These are phyloP conservation scores for Teleiodes luculella DNA, from an alignment of 2,888 invertebrate species.

Conservation along the genomic window DNA sequence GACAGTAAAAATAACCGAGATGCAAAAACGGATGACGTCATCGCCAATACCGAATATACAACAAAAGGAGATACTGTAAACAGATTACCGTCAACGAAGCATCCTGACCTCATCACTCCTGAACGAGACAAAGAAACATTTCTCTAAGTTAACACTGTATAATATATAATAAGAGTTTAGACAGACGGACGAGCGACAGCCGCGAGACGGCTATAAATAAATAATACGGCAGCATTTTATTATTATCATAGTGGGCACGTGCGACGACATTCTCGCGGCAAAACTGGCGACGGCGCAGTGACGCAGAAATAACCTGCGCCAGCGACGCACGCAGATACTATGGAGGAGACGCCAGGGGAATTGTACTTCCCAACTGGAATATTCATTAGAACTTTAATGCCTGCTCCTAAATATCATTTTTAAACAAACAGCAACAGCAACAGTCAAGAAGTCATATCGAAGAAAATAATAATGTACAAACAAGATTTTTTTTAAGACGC, in stretches of 20 bases:
- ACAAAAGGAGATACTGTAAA: not conserved
- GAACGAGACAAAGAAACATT: constrained; percentile 51
- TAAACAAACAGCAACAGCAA: too few relatives aligned
- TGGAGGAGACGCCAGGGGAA: not conserved
- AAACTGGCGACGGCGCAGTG: constrained; percentile 46
- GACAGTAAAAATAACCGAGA: not conserved
- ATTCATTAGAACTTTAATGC: not conserved
- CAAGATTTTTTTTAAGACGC: too few relatives aligned
- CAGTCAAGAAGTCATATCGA: too few relatives aligned
- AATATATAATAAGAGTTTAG: constrained; percentile 56
- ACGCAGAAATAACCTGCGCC: constrained; percentile 48
- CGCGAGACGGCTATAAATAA: constrained; percentile 77
- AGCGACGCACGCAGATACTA: constrained; percentile 11
- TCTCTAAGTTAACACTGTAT: not conserved
- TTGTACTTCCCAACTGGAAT: not conserved
- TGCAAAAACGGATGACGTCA: not conserved
- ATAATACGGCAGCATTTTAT: constrained; percentile 78
- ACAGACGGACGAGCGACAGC: constrained; percentile 76
- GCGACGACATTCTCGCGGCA: constrained; percentile 64
- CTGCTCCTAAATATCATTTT: not conserved
- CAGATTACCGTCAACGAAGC: not conserved
- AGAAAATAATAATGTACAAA: too few relatives aligned
- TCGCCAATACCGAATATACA: not conserved
- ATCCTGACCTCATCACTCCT: not conserved
- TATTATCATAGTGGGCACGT: constrained; percentile 76